These are phyloP conservation scores for Coptodon bakossiorum DNA, from an alignment of 2,113 vertebrate genomes.

Conservation along the genomic window DNA sequence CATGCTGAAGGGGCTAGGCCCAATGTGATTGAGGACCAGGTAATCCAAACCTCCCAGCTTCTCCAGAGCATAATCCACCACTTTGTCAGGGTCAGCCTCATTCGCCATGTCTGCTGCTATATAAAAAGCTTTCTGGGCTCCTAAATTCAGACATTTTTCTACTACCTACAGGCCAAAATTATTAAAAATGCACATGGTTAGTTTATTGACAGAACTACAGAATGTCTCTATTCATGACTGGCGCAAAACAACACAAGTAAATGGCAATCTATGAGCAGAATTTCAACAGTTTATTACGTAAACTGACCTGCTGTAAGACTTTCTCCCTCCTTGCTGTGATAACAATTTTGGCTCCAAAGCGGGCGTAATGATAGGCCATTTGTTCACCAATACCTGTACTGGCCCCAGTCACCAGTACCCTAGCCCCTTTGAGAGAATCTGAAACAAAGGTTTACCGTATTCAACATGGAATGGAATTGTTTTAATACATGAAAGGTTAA, in stretches of 20 bases:
- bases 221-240: neutral
- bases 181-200: neutral
- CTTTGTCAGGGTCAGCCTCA: conserved; percentile 67
- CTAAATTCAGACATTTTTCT: conserved; percentile 76
- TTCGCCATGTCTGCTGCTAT: conserved; percentile 78
- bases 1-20: conserved; percentile 64
- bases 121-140: conserved; percentile 75
- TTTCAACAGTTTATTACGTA: neutral
- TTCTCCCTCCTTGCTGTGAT: conserved; percentile 79
- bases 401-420: conserved; percentile 80
- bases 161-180: conserved; percentile 66
- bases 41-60: conserved; percentile 81
- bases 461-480: neutral
- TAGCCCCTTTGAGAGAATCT: conserved; percentile 75
- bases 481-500: neutral
- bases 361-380: conserved; percentile 79
- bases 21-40: conserved; percentile 82
- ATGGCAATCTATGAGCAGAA: neutral
- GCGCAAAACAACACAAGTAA: neutral
- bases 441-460: neutral
- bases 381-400: conserved; percentile 85
- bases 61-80: conserved; percentile 77
- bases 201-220: neutral
- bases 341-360: conserved; percentile 78
- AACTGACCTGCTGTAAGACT: conserved; percentile 76